Base-by-base conservation (phyloP, 2,113 vertebrate genomes). In the Calyptomena viridis region DNA sequence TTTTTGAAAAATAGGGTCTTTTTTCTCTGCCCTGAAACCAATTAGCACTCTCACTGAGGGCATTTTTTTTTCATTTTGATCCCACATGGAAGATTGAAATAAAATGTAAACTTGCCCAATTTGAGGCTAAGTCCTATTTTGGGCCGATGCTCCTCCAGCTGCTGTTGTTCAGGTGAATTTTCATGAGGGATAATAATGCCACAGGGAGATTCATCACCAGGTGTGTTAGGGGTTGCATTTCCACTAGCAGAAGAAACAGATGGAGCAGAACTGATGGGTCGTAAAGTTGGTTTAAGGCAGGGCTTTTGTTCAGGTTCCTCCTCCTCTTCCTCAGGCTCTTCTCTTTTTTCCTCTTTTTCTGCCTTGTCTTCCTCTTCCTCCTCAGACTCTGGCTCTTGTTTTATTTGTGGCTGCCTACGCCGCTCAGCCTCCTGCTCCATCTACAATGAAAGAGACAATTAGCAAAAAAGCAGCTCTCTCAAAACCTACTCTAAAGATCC, bases 161-260 rank as follows among this genome's bases (percentile, higher is more conserved):
- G 99, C 53, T 98, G 99, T 24, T 98, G 98, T 71, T 99, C 99
- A 4, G 98, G 99, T 3, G 99, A 99, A 96, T 99, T 99, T 97
- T 99, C 99, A 25, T 99, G 99, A 66, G 99, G 99, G 92, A 99
- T 99, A 96, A 99, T 99, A 97, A 99, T 99, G 84, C 99, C 99
- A 88, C 99, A 99, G 14, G 99, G 99, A 69, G 99, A 99, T 90
- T 99, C 99, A 33, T 99, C 99, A 46, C 99, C 98, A 12, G 99
- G 99, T 9, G 99, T 99, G 97, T 99, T 98, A 58, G 99, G 99
- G 18, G 99, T 99, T 80, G 98, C 99, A 49, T 99, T 99, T 91
- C 99, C 99, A 74, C 99, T 99, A 93, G 98, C 99, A 47, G 99
- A 99, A 20, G 99, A 99, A 95, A 99, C 99, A 2, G 99, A 99